These are phyloP conservation scores for Whitmania pigra DNA, from an alignment of 1,140 invertebrate species.

Conservation along the genomic window DNA sequence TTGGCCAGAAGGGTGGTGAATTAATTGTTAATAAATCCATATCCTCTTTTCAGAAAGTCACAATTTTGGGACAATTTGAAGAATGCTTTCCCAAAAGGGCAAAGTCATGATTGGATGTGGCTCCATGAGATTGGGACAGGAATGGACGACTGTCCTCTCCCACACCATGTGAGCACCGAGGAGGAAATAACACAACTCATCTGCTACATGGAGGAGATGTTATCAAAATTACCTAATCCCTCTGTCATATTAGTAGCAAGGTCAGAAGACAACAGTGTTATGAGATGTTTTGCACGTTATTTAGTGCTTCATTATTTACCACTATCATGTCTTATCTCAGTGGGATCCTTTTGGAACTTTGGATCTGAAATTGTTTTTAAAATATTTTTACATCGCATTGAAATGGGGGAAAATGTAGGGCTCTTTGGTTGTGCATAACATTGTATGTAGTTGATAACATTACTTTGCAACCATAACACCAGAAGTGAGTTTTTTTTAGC, in stretches of 20 bases:
- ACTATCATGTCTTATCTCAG: no score
- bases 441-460: no score
- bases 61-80: neutral
- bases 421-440: no score
- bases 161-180: slow-evolving; percentile 61
- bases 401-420: no score
- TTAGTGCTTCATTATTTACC: no score
- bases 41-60: neutral
- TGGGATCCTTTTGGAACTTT: no score
- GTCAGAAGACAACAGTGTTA: slow-evolving; percentile 25
- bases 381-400: no score
- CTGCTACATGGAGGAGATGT: slow-evolving; percentile 48
- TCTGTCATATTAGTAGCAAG: slow-evolving; percentile 61
- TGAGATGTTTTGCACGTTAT: no score
- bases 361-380: no score
- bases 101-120: neutral
- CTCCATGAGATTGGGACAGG: slow-evolving; percentile 69
- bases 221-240: slow-evolving; percentile 55
- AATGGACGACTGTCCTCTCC: slow-evolving; percentile 62
- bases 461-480: no score
- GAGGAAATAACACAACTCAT: slow-evolving; percentile 56
- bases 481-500: no score
- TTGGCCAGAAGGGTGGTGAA: no score
- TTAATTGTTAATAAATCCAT: neutral
- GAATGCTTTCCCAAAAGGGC: neutral